Evolutionary conservation across 53 echinoderm and acorn worm species (phyloP).

Genomic region (Holothuria leucospilota): DNA sequence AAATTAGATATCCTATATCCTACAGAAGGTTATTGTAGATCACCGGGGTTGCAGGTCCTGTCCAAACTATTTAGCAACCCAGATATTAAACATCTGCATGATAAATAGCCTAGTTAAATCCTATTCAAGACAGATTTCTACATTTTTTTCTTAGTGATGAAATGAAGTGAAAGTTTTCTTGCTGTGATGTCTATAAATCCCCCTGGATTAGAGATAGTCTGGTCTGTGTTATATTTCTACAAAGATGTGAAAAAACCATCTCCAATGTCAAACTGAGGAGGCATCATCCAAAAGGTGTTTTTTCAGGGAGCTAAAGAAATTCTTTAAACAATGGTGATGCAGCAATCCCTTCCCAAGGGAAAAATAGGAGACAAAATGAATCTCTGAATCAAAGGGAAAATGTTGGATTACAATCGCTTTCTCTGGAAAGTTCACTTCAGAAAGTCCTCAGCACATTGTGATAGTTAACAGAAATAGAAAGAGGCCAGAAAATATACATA

Average conservation of each 20-base stretch:
- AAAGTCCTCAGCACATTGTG: no score
- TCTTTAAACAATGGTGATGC: no score
- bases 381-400: no score
- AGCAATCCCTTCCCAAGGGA: no score
- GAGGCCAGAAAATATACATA: no score
- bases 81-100: slow-evolving; percentile 41
- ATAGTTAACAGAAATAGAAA: no score
- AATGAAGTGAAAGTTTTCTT: no score
- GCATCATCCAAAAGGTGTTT: slow-evolving; percentile 2
- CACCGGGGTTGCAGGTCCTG: slow-evolving; percentile 10
- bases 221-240: slow-evolving; percentile 23
- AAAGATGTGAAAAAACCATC: not conserved
- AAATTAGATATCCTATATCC: slow-evolving; percentile 38
- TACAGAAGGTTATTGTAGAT: slow-evolving; percentile 16
- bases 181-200: slow-evolving; percentile 15
- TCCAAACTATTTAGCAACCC: slow-evolving; percentile 21
- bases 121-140: no score
- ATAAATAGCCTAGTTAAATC: not conserved
- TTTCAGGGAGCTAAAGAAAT: slow-evolving; percentile 6
- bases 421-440: no score
- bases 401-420: no score
- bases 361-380: no score
- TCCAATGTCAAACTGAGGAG: slow-evolving; percentile 12
- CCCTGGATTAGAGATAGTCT: slow-evolving; percentile 34
- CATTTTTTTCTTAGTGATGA: no score